phyloP scores from a whole-genome alignment of 1,140 invertebrate genomes.

The Drosophila bipectinata region DNA sequence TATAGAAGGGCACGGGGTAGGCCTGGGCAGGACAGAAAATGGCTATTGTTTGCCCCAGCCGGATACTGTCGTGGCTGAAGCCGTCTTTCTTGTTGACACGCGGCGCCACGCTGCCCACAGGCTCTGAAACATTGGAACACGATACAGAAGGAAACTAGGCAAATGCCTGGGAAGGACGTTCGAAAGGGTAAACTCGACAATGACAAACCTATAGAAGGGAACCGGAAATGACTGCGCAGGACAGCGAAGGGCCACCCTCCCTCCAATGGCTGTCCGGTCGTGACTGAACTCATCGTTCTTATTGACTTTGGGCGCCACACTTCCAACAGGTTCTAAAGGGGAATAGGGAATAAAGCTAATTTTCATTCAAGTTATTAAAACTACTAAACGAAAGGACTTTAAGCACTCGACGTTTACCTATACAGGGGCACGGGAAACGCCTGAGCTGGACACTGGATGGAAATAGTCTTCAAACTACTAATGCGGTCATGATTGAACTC shows the following conservation, averaged over 20 bases:
- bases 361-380: neutral
- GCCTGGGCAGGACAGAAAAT: conserved; percentile 87
- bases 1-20: conserved; percentile 86
- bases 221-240: conserved; percentile 88
- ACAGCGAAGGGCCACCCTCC: conserved; percentile 86
- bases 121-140: conserved; percentile 85
- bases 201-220: conserved; percentile 87
- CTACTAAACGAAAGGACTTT: neutral
- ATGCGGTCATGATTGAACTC: conserved; percentile 87
- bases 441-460: conserved; percentile 88
- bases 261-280: conserved; percentile 55
- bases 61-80: conserved; percentile 57
- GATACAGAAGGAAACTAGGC: neutral
- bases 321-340: conserved; percentile 85
- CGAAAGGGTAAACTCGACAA: conserved; percentile 18
- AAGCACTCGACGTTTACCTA: conserved; percentile 85
- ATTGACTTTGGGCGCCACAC: conserved; percentile 87
- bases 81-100: conserved; percentile 89
- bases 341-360: neutral
- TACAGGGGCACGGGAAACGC: conserved; percentile 87
- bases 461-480: conserved; percentile 80
- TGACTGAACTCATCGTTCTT: conserved; percentile 86
- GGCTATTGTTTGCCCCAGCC: conserved; percentile 82
- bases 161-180: neutral
- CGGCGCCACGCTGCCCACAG: conserved; percentile 90